Percentiles rank a stretch among this genome's conserved stretches.
Conservation (phyloP, 2,113 vertebrate genomes). For the Brachyhypopomus gauderio region DNA sequence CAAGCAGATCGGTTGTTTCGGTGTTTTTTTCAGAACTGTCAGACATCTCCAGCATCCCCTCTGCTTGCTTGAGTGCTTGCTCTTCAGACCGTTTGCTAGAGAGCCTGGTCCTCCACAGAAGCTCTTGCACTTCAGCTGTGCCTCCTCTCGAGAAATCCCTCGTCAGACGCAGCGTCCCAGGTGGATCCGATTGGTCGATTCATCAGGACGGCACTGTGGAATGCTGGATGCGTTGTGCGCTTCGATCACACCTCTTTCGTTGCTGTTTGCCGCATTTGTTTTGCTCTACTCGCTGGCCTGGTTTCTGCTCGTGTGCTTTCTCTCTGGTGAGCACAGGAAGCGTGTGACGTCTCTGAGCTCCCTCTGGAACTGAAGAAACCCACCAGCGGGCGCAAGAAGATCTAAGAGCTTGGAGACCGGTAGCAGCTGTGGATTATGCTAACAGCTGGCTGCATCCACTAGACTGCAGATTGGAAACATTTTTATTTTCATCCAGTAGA, state of each 20-base stretch:
- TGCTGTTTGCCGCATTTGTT: background rate
- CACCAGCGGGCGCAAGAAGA: conserved; percentile 11
- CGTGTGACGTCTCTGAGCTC: background rate
- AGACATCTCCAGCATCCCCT: conserved; percentile 35
- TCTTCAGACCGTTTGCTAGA: background rate
- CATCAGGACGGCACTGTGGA: conserved; percentile 7
- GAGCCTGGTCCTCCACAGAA: background rate
- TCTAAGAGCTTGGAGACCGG: conserved; percentile 8
- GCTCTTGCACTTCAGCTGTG: background rate
- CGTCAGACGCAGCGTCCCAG: background rate
- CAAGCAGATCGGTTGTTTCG: conserved; percentile 50
- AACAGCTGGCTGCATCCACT: background rate
- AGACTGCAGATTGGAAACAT: background rate
- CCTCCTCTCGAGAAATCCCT: background rate
- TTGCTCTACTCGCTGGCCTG: background rate
- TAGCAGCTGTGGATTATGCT: background rate
- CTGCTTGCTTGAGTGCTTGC: conserved; percentile 25
- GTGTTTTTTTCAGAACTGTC: conserved; percentile 46
- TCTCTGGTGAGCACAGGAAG: background rate
- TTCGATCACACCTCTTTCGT: background rate
- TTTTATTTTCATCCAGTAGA: background rate
- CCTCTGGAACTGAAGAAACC: conserved; percentile 16
- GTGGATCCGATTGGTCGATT: conserved; percentile 33
- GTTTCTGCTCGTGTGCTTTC: conserved; percentile 2
- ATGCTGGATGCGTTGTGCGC: background rate